These are phyloP conservation scores for Odontomachus brunneus DNA, from an alignment of 1,140 invertebrate genomes.

Conservation along the genomic window DNA sequence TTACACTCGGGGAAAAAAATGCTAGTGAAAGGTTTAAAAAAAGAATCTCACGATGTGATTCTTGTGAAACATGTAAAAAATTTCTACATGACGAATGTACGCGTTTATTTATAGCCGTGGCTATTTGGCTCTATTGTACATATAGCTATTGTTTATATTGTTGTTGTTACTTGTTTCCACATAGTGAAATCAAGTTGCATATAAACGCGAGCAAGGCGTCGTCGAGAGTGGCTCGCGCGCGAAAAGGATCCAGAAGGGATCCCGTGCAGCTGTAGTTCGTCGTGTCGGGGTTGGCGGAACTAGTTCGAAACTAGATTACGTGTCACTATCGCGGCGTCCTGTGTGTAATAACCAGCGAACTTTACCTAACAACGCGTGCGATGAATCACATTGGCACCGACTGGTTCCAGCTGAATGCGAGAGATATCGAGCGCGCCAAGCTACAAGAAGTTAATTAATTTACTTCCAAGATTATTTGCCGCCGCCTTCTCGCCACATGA, in stretches of 20 bases:
- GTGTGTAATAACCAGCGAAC: constrained; percentile 42
- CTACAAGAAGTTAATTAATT: constrained; percentile 22
- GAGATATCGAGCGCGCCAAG: constrained; percentile 2
- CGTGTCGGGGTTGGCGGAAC: constrained; percentile 22
- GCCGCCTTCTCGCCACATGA: too few species aligned
- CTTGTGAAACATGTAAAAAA: constrained; percentile 11
- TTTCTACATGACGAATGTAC: neutral
- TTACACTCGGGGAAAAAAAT: neutral
- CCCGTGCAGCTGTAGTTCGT: constrained; percentile 4
- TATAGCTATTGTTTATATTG: neutral
- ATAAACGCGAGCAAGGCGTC: neutral
- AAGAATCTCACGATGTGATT: too few species aligned
- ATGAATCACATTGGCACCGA: constrained; percentile 36
- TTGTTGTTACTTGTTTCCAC: neutral
- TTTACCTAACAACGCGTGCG: constrained; percentile 24
- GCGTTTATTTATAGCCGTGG: neutral
- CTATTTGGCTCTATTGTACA: neutral
- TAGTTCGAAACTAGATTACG: constrained; percentile 55
- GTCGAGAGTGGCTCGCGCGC: neutral
- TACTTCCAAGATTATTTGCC: neutral
- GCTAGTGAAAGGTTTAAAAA: too few species aligned
- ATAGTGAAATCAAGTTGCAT: neutral
- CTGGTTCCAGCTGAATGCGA: constrained; percentile 24
- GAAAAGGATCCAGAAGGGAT: constrained; percentile 32
- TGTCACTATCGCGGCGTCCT: constrained; percentile 42